A percentile compares a stretch with the other conserved stretches of the same genome.
These are phyloP conservation scores for Sphaerophoria rueppellii DNA, from an alignment of 2,888 invertebrate species.

Conservation along the genomic window DNA sequence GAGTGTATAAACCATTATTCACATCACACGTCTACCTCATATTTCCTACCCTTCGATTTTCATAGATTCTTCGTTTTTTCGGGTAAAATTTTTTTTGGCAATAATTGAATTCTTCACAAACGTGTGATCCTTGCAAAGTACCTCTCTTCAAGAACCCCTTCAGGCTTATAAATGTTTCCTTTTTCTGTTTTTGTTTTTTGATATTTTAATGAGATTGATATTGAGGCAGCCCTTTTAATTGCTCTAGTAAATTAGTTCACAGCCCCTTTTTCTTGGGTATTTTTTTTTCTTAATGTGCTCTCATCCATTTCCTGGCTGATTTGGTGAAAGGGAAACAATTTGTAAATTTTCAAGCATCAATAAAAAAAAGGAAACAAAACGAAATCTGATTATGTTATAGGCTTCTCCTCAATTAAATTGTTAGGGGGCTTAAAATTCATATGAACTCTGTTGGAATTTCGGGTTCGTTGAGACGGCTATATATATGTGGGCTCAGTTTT, in stretches of 20 bases:
- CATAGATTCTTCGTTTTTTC: conserved; percentile 20
- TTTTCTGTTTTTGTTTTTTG: conserved; percentile 17
- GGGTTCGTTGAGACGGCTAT: conserved; percentile 38
- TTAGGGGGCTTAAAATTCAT: conserved; percentile 39
- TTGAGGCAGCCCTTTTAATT: conserved; percentile 30
- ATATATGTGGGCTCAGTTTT: conserved; percentile 38
- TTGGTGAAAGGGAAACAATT: conserved; percentile 26
- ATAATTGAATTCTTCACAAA: conserved; percentile 68
- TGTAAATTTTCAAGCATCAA: conserved; percentile 48
- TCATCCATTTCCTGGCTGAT: conserved; percentile 30
- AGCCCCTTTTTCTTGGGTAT: neutral
- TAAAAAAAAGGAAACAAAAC: conserved; percentile 44
- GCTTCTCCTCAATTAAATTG: conserved; percentile 45
- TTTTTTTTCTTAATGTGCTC: conserved; percentile 41
- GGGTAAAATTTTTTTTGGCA: conserved; percentile 28
- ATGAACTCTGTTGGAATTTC: conserved; percentile 41
- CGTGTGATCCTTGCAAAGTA: conserved; percentile 62
- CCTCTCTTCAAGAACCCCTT: conserved; percentile 13
- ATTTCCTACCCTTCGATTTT: neutral
- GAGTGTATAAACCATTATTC: neutral
- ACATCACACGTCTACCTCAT: neutral
- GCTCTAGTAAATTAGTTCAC: conserved; percentile 37
- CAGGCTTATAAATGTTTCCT: conserved; percentile 42
- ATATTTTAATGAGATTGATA: conserved; percentile 41
- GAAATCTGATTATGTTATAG: conserved; percentile 45